Conservation (phyloP, 1,140 invertebrate species). For the Acromyrmex charruanus region DNA sequence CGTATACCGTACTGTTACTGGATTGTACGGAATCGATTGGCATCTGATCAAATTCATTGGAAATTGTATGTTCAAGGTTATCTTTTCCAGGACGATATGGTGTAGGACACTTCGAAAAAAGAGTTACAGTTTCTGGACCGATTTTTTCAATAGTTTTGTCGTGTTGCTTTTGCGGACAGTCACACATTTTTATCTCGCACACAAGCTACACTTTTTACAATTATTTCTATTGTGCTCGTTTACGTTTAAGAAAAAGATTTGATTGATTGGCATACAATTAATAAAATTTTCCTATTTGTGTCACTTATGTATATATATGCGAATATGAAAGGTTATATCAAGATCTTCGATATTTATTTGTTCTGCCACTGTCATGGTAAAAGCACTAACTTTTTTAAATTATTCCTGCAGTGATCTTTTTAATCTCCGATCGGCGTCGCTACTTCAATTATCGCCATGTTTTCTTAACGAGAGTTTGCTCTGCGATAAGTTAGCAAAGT, state of each 20-base stretch:
- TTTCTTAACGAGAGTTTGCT: constrained; percentile 46
- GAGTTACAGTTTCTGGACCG: constrained; percentile 40
- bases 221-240: background rate
- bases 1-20: background rate
- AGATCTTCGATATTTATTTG: constrained; percentile 24
- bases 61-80: background rate
- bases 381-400: constrained; percentile 13
- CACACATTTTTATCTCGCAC: constrained; percentile 63
- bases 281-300: background rate
- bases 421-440: constrained; percentile 14
- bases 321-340: constrained; percentile 23
- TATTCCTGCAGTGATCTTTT: constrained; percentile 8
- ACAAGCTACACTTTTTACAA: background rate
- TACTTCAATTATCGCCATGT: constrained; percentile 33
- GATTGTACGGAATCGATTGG: constrained; percentile 15
- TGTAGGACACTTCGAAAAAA: constrained; percentile 66
- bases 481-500: constrained; percentile 41
- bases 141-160: background rate
- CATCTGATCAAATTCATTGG: background rate
- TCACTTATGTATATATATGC: background rate
- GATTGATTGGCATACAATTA: background rate
- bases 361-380: background rate
- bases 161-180: constrained; percentile 48
- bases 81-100: constrained; percentile 33
- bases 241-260: background rate